Base-by-base conservation (phyloP, 92 coral and sea anemone genomes). In the Palythoa heliodiscus region DNA sequence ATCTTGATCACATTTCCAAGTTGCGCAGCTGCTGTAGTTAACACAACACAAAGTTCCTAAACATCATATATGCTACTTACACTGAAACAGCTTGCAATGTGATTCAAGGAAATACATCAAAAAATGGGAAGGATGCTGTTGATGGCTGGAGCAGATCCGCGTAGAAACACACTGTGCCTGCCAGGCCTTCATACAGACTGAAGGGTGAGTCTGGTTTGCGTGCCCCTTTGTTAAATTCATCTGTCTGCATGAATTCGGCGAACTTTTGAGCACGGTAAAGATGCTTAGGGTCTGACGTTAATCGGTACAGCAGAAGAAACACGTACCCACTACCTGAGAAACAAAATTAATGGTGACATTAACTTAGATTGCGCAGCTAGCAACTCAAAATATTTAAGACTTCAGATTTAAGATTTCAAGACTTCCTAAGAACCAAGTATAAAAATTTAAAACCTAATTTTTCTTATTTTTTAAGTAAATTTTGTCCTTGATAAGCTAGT, bases 191-290 rank as follows among this genome's bases (percentile, higher is more conserved):
- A 72, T 87, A 95, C 78, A 95, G 86, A 75, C 98, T 95, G 93
- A 80, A 94, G 7, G 98, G 98, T 12, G 96, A 86, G 88, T 95
- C 98, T 39, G 98, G 98, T 37, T 92, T 95, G 47, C 95, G 88
- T 20, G 98, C 98, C 24, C 94, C 95, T 22, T 82, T 88, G 25
- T 89, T 89, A 54, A 95, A 95, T 71, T 94, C 98, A 39, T 92
- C 92, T 16, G 98, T 91, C 72, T 88, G 91, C 87, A 95, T 91
- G 91, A 94, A 95, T 69, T 91, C 95, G 1, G 96, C 91, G 87
- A 95, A 95, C 91, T 89, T 91, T 54, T 89, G 88, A 58, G 98
- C 95, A 19, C 96, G 89, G 87, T 95, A 91, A 19, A 95, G 94
- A 77, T 91, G 92, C 61, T 91, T 77, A 43, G 88, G 86, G 66